Evolutionary conservation across 2,888 invertebrate species (phyloP).

Genomic region (Acanthosepion esculentum): DNA sequence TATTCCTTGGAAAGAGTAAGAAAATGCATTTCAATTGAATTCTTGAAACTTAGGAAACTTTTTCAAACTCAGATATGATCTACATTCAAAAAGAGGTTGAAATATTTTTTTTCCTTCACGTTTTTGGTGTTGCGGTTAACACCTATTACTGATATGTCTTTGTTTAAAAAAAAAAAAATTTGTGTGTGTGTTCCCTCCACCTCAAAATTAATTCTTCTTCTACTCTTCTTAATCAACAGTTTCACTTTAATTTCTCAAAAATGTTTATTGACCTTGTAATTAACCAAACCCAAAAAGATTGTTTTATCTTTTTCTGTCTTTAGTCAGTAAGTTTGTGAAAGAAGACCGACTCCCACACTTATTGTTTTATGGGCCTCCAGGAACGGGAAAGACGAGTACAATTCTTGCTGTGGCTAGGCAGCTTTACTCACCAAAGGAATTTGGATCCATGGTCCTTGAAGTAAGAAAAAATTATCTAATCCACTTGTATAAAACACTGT

Average conservation of each 20-base stretch:
- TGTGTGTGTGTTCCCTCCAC: no score
- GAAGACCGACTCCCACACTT: constrained; percentile 95
- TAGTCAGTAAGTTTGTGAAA: constrained; percentile 81
- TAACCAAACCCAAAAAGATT: not conserved
- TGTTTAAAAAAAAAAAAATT: no score
- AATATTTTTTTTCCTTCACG: no score
- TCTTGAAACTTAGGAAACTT: not conserved
- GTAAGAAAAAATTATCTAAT: constrained; percentile 63
- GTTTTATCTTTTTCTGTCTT: constrained; percentile 52
- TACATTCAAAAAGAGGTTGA: no score
- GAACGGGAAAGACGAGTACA: constrained; percentile 97
- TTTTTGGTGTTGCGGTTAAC: no score
- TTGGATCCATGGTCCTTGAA: constrained; percentile 90
- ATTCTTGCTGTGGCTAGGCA: constrained; percentile 95
- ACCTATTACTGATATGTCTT: no score
- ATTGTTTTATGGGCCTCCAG: constrained; percentile 97
- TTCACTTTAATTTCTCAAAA: no score
- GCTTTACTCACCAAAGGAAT: constrained; percentile 90
- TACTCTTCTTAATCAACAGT: no score
- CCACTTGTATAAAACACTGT: no score
- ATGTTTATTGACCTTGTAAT: no score
- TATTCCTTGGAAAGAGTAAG: not conserved
- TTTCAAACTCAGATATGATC: not conserved
- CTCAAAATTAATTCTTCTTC: no score
- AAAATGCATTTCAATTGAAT: not conserved